phyloP scores from a whole-genome alignment of 2,797 vertebrate genomes.

The Microhierax caerulescens region DNA sequence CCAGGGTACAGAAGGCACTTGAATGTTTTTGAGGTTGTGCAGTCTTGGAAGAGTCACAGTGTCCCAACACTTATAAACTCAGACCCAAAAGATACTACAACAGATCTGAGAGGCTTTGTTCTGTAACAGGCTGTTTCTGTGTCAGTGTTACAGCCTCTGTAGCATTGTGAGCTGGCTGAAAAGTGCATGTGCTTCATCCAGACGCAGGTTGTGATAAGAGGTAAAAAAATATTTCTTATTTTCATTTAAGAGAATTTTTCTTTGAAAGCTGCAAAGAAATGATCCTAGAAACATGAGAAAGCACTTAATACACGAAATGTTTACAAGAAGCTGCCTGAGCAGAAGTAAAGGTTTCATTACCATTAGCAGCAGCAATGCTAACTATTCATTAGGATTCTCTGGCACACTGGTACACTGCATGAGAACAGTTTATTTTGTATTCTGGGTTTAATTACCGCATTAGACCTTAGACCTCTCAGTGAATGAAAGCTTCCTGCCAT shows the following conservation, averaged over 20 bases:
- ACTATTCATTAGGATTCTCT: conserved; percentile 27
- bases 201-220: background rate
- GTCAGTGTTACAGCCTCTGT: background rate
- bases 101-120: background rate
- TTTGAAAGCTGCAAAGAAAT: background rate
- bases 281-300: background rate
- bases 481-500: conserved; percentile 54
- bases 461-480: conserved; percentile 55
- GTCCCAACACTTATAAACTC: background rate
- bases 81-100: background rate
- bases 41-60: background rate
- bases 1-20: background rate
- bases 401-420: background rate
- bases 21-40: background rate
- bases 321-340: background rate
- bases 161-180: background rate
- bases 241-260: background rate
- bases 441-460: conserved; percentile 42
- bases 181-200: background rate
- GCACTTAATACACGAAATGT: background rate
- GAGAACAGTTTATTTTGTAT: conserved; percentile 48
- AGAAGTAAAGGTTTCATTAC: background rate
- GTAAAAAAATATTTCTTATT: background rate
- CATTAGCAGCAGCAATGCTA: background rate
- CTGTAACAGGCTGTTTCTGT: background rate